phyloP scores from a whole-genome alignment of 2,888 invertebrate species.

The Drosophila mettleri region DNA sequence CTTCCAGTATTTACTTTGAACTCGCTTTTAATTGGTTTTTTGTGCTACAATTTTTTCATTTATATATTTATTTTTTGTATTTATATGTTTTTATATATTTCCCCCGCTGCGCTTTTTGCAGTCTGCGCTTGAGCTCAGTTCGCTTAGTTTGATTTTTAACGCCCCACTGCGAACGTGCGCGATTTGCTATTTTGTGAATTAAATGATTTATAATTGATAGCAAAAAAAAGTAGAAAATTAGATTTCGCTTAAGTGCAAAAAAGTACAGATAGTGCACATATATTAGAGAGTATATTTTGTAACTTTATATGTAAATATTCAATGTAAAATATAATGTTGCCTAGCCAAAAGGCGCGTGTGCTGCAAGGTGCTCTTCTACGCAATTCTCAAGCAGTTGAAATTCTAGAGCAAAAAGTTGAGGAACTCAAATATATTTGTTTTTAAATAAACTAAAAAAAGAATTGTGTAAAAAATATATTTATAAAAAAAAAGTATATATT shows the following conservation, averaged over 20 bases:
- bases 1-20: slow-evolving; percentile 42
- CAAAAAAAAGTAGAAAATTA: neutral
- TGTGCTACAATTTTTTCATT: slow-evolving; percentile 42
- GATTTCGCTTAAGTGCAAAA: neutral
- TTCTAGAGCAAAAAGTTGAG: too few species aligned
- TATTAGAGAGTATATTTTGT: neutral
- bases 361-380: neutral
- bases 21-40: slow-evolving; percentile 48
- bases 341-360: slow-evolving; percentile 45
- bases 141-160: slow-evolving; percentile 43
- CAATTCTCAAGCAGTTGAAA: neutral
- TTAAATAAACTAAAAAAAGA: too few species aligned
- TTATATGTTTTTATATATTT: slow-evolving; percentile 30
- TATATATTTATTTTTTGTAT: slow-evolving; percentile 35
- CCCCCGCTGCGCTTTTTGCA: slow-evolving; percentile 65
- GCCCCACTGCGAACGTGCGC: slow-evolving; percentile 22
- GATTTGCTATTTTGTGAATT: slow-evolving; percentile 6
- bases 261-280: neutral
- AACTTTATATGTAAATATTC: neutral
- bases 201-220: neutral
- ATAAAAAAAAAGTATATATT: too few species aligned
- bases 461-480: too few species aligned
- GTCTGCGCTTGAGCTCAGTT: slow-evolving; percentile 47
- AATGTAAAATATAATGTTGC: slow-evolving; percentile 33
- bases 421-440: too few species aligned